A percentile compares a stretch with the other conserved stretches of the same genome.
Conservation (phyloP, 2,888 invertebrate genomes). For the Drosophila tripunctata region DNA sequence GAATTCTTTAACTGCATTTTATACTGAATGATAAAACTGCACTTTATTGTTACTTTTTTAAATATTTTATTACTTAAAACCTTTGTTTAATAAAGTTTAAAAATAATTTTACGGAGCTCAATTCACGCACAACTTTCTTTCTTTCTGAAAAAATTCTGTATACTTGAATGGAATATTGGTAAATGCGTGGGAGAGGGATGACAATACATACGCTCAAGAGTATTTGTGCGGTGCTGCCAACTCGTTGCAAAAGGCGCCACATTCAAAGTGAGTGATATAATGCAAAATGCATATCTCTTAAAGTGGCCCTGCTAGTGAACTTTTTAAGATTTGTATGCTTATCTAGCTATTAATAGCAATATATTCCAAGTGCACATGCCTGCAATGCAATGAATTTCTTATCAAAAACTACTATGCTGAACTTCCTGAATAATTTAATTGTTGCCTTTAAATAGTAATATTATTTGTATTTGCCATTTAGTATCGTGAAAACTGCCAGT, state of each 20-base stretch:
- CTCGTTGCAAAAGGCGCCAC: constrained; percentile 11
- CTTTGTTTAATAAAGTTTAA: neutral
- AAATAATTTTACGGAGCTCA: constrained; percentile 17
- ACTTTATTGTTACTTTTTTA: neutral
- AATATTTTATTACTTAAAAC: neutral
- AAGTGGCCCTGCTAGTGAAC: neutral
- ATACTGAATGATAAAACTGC: neutral
- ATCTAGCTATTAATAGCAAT: neutral
- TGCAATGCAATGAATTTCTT: constrained; percentile 18
- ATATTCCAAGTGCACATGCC: constrained; percentile 33
- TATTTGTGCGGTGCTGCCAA: constrained; percentile 26
- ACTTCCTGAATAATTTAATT: constrained; percentile 37
- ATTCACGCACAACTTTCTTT: constrained; percentile 38
- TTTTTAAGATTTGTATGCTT: neutral
- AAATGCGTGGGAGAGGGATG: constrained; percentile 21
- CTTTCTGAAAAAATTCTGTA: constrained; percentile 66
- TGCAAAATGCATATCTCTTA: neutral
- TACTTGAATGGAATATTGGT: constrained; percentile 43
- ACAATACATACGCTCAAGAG: constrained; percentile 2
- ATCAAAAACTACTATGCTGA: constrained; percentile 21
- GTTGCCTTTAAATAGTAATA: constrained; percentile 29
- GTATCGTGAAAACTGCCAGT: constrained; percentile 22
- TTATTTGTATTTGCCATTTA: constrained; percentile 12
- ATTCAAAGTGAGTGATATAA: constrained; percentile 13
- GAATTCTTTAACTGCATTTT: neutral